Conservation (phyloP, 2,113 vertebrate genomes). For the Parus major region DNA sequence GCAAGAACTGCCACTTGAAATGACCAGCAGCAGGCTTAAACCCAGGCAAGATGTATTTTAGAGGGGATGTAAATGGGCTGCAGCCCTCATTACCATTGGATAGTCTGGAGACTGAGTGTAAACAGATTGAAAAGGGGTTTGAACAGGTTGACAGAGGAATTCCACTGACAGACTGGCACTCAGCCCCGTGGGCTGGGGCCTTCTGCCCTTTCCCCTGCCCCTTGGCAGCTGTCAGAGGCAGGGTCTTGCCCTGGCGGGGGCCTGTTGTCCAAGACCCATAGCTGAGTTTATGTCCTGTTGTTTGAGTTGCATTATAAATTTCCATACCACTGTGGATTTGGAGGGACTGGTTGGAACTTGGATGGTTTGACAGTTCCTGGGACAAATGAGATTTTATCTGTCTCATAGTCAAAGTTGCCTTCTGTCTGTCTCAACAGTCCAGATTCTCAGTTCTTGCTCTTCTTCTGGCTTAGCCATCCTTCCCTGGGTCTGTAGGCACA, state of each 20-base stretch:
- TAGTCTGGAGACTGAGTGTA: not conserved
- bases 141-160: not conserved
- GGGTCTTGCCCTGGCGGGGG: not conserved
- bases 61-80: not conserved
- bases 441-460: not conserved
- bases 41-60: not conserved
- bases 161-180: not conserved
- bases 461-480: not conserved
- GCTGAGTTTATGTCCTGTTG: not conserved
- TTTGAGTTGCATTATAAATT: not conserved
- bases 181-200: fast-evolving
- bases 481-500: not conserved
- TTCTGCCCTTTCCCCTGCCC: not conserved
- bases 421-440: not conserved
- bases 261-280: fast-evolving
- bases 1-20: not conserved
- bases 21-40: not conserved
- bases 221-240: not conserved
- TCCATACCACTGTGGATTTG: not conserved
- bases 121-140: not conserved
- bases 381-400: not conserved
- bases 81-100: not conserved
- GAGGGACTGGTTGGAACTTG: not conserved
- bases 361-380: not conserved
- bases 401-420: not conserved